Percentiles rank a stretch among this genome's conserved stretches.
Evolutionary conservation across 2,797 vertebrate genomes (phyloP).

Genomic region (Lerista edwardsae): DNA sequence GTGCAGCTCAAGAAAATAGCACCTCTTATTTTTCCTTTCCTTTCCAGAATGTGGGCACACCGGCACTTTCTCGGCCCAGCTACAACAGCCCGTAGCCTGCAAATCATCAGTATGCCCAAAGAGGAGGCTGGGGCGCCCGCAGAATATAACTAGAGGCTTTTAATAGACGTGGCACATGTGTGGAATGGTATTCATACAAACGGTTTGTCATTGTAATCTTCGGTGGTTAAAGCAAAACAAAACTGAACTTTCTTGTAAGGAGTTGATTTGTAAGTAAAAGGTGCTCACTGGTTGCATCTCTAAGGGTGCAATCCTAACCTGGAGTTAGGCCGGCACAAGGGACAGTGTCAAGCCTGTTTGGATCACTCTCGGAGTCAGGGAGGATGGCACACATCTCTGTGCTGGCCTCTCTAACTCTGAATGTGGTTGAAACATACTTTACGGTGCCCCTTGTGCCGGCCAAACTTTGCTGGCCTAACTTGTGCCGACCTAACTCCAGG

Average conservation of each 20-base stretch:
- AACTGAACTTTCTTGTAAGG: neutral
- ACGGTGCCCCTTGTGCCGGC: too few relatives aligned
- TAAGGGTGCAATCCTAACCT: too few relatives aligned
- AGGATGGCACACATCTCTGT: too few relatives aligned
- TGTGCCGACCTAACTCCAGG: too few relatives aligned
- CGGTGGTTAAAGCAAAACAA: too few relatives aligned
- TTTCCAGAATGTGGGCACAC: constrained; percentile 48
- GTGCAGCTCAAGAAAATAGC: too few relatives aligned
- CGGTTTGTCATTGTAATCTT: neutral
- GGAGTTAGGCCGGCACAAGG: too few relatives aligned
- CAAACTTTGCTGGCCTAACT: too few relatives aligned
- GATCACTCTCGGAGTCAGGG: too few relatives aligned
- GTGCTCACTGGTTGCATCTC: neutral
- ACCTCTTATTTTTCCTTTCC: constrained; percentile 36
- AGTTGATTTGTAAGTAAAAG: neutral
- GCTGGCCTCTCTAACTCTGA: too few relatives aligned
- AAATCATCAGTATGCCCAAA: neutral
- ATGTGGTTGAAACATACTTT: too few relatives aligned
- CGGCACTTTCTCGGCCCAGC: neutral
- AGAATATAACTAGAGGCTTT: constrained; percentile 13
- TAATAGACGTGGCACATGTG: constrained; percentile 5
- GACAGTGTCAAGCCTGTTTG: too few relatives aligned
- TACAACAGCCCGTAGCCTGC: neutral
- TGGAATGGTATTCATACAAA: neutral
- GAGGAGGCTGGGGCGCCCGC: neutral